Evolutionary conservation across 1,140 invertebrate species (phyloP).

Genomic region (Zaprionus gabonicus): DNA sequence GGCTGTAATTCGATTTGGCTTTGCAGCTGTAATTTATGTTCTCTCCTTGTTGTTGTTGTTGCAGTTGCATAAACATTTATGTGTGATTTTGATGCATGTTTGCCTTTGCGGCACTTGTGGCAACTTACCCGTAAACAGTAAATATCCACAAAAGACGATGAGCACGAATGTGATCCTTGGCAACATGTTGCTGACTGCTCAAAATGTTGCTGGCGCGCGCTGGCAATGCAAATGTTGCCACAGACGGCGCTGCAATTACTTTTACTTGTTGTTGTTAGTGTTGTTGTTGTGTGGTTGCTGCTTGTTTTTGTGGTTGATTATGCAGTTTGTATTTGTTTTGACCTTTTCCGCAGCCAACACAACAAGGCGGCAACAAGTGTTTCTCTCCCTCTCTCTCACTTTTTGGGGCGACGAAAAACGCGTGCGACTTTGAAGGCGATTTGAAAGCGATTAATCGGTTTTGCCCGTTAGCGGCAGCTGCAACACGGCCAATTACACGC

Average conservation of each 20-base stretch:
- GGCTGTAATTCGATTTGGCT: conserved; percentile 68
- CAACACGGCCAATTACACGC: conserved; percentile 21
- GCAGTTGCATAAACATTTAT: conserved; percentile 56
- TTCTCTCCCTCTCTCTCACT: conserved; percentile 34
- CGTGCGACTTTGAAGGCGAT: conserved; percentile 42
- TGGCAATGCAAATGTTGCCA: not conserved
- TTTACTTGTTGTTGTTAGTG: not conserved
- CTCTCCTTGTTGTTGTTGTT: conserved; percentile 31
- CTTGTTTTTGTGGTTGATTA: conserved; percentile 35
- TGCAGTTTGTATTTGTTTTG: conserved; percentile 33
- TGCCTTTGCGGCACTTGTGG: not conserved
- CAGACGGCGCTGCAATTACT: not conserved
- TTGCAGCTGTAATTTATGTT: conserved; percentile 51
- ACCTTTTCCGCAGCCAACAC: conserved; percentile 32
- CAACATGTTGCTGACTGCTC: conserved; percentile 70
- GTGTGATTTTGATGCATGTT: conserved; percentile 44
- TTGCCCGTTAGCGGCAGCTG: conserved; percentile 45
- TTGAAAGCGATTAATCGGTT: conserved; percentile 59
- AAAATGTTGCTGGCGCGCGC: conserved; percentile 27
- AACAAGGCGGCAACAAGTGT: conserved; percentile 36
- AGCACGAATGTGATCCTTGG: conserved; percentile 74
- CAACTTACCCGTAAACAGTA: conserved; percentile 72
- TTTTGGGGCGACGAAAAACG: conserved; percentile 33
- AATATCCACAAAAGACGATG: conserved; percentile 80
- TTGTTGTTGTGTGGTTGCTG: conserved; percentile 2